Conservation (phyloP, 1,140 invertebrate species). For the Papilio helenus region DNA sequence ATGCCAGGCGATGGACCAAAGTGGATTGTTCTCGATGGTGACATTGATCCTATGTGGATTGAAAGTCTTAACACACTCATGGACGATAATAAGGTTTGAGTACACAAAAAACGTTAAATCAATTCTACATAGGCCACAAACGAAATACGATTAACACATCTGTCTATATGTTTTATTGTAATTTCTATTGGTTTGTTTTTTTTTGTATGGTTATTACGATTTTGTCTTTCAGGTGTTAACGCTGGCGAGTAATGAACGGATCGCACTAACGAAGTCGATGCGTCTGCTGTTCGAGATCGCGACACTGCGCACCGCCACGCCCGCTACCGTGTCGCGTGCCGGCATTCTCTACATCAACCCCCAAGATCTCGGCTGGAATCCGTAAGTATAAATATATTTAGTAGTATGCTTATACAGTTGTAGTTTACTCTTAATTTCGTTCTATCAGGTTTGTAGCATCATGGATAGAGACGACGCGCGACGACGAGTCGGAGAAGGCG, state of each 20-base stretch:
- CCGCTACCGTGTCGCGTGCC: slow-evolving; percentile 97
- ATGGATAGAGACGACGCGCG: slow-evolving; percentile 94
- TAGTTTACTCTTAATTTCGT: slow-evolving; percentile 22
- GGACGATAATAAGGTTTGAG: slow-evolving; percentile 92
- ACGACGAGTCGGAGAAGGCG: slow-evolving; percentile 88
- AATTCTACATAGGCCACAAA: neutral
- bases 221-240: slow-evolving; percentile 88
- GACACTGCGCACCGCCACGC: slow-evolving; percentile 96
- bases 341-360: slow-evolving; percentile 96
- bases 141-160: neutral
- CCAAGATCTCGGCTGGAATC: slow-evolving; percentile 98
- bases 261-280: slow-evolving; percentile 95
- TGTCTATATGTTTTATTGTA: neutral
- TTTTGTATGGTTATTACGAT: neutral
- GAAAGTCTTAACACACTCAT: slow-evolving; percentile 95
- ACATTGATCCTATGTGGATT: slow-evolving; percentile 99
- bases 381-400: slow-evolving; percentile 85
- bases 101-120: neutral
- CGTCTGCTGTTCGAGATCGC: slow-evolving; percentile 96
- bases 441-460: slow-evolving; percentile 89
- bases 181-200: neutral
- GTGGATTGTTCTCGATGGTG: slow-evolving; percentile 98
- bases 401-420: neutral
- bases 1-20: slow-evolving; percentile 93
- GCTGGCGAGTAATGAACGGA: slow-evolving; percentile 96